Conservation (phyloP, 2,888 invertebrate species). For the Schrankia costaestrigalis region DNA sequence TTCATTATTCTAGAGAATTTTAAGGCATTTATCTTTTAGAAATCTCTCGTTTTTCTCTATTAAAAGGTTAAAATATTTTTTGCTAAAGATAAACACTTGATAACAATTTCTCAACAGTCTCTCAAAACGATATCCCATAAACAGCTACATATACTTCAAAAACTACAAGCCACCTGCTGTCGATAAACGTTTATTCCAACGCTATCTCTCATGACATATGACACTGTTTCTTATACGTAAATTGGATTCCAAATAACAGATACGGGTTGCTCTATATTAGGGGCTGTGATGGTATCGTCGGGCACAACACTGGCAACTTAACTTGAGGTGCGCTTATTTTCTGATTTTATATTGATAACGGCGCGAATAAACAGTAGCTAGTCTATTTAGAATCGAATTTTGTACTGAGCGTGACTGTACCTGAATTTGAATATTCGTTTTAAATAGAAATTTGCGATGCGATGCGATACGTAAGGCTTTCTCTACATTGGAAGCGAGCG, state of each 20-base stretch:
- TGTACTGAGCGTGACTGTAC: conserved; percentile 7
- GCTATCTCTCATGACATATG: conserved; percentile 26
- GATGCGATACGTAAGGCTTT: no score
- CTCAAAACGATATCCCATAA: not conserved
- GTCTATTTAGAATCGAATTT: conserved; percentile 18
- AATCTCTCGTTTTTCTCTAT: no score
- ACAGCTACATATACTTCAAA: not conserved
- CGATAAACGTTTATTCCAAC: conserved; percentile 4
- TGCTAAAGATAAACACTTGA: no score
- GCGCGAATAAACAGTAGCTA: conserved; percentile 16
- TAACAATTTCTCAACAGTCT: no score
- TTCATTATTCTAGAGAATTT: no score
- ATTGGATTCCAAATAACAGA: conserved; percentile 74
- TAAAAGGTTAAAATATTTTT: no score
- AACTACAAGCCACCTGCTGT: not conserved
- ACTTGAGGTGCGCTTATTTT: conserved; percentile 32
- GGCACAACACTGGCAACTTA: conserved; percentile 36
- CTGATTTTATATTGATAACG: conserved; percentile 27
- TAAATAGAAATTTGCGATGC: no score
- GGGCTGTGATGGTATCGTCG: conserved; percentile 49
- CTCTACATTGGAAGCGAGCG: no score
- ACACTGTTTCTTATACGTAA: conserved; percentile 56
- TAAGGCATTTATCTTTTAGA: no score
- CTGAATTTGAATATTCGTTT: conserved; percentile 7
- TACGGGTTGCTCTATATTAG: conserved; percentile 67